Evolutionary conservation across 2,888 invertebrate genomes (phyloP).

Genomic region (Hylaea fasciaria): DNA sequence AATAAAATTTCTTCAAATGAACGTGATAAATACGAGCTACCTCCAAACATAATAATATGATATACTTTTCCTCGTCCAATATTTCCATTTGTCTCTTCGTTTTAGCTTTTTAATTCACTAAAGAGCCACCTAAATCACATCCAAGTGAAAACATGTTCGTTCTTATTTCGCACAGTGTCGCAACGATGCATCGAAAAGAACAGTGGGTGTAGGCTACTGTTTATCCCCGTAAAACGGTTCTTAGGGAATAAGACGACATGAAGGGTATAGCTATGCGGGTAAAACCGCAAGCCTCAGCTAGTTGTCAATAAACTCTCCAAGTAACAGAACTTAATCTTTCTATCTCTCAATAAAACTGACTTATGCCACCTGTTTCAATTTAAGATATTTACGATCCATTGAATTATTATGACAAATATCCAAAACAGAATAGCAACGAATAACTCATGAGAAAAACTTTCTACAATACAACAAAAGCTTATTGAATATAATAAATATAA

Average conservation of each 20-base stretch:
- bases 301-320: background rate
- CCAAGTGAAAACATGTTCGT: too few species aligned
- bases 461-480: conserved; percentile 34
- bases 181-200: too few species aligned
- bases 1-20: conserved; percentile 14
- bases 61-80: background rate
- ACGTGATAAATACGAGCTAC: background rate
- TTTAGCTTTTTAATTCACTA: too few species aligned
- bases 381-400: conserved; percentile 31
- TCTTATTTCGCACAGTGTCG: too few species aligned
- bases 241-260: too few species aligned
- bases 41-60: background rate
- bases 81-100: too few species aligned
- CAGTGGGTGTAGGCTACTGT: too few species aligned
- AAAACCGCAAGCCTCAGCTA: too few species aligned
- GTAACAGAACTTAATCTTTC: conserved; percentile 10
- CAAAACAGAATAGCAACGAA: conserved; percentile 31
- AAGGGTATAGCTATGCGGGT: too few species aligned
- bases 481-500: conserved; percentile 42
- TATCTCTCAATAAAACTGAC: conserved; percentile 30
- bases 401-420: conserved; percentile 39
- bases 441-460: conserved; percentile 34
- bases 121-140: too few species aligned
- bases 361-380: conserved; percentile 37
- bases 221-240: too few species aligned